Conservation (phyloP, 92 coral and sea anemone species). For the Pocillopora meandrina region DNA sequence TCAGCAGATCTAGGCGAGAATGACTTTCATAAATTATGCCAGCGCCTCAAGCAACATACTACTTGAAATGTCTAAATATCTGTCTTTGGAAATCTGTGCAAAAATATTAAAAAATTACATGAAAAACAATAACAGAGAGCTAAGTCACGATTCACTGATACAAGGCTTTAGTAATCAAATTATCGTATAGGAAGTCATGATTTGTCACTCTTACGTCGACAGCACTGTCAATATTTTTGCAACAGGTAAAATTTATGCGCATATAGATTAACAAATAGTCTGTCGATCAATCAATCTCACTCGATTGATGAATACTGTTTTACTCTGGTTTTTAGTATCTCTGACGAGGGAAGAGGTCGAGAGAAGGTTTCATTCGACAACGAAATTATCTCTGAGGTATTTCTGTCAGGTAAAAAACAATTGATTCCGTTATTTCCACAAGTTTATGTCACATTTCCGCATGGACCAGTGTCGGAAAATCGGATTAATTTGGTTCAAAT, state of each 20-base stretch:
- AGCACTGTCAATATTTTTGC: conserved; percentile 30
- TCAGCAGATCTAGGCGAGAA: background rate
- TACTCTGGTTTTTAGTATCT: background rate
- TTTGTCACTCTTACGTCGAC: conserved; percentile 5
- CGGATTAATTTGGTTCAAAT: background rate
- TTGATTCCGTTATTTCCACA: background rate
- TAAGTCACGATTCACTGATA: conserved; percentile 10
- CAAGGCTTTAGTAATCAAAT: background rate
- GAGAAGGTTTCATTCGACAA: background rate
- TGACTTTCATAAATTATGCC: conserved; percentile 22
- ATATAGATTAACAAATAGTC: background rate
- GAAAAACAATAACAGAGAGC: too few species aligned
- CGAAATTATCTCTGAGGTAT: background rate
- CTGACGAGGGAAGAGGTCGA: background rate
- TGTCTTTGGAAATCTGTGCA: background rate
- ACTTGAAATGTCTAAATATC: background rate
- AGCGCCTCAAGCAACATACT: background rate
- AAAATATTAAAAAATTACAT: background rate
- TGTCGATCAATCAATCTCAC: background rate
- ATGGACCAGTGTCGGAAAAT: background rate
- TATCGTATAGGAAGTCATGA: conserved; percentile 23
- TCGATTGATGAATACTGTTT: background rate
- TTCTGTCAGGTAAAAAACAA: background rate
- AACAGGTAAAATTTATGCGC: conserved; percentile 32
- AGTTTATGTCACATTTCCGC: background rate